These are phyloP conservation scores for Volucella bombylans DNA, from an alignment of 2,888 invertebrate genomes.

Conservation along the genomic window DNA sequence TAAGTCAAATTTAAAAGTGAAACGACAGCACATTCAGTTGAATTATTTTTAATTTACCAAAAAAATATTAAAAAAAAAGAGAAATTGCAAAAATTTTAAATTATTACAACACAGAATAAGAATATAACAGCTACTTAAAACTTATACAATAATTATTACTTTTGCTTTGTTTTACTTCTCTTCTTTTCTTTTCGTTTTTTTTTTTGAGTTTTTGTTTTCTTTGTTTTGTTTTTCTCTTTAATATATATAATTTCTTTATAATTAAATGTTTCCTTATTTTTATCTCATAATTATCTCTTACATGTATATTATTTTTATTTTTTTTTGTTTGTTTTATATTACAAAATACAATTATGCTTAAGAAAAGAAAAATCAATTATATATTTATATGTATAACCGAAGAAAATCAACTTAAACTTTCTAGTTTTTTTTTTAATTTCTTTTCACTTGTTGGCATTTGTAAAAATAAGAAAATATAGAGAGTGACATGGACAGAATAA, in stretches of 20 bases:
- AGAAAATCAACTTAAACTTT: conserved; percentile 53
- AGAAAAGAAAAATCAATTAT: conserved; percentile 62
- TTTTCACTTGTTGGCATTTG: conserved; percentile 16
- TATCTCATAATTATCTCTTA: conserved; percentile 66
- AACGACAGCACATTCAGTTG: conserved; percentile 63
- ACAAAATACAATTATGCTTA: conserved; percentile 73
- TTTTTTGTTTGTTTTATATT: conserved; percentile 66
- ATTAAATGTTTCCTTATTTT: conserved; percentile 50
- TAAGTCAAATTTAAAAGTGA: conserved; percentile 3
- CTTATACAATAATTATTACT: conserved; percentile 67
- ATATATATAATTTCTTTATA: conserved; percentile 62
- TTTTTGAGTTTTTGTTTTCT: conserved; percentile 75
- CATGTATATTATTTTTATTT: conserved; percentile 58
- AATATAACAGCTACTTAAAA: conserved; percentile 73
- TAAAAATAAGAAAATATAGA: conserved; percentile 5
- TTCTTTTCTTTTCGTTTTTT: conserved; percentile 35
- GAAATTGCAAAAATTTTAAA: conserved; percentile 73
- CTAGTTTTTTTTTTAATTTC: conserved; percentile 33
- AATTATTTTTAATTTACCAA: conserved; percentile 74
- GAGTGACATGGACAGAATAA: conserved; percentile 72
- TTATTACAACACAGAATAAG: conserved; percentile 74
- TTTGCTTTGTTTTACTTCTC: conserved; percentile 52
- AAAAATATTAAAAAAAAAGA: conserved; percentile 65
- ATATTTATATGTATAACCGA: neutral
- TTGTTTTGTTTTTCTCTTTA: conserved; percentile 74